Conservation (phyloP, 2,888 invertebrate species). For the Zootermopsis nevadensis region DNA sequence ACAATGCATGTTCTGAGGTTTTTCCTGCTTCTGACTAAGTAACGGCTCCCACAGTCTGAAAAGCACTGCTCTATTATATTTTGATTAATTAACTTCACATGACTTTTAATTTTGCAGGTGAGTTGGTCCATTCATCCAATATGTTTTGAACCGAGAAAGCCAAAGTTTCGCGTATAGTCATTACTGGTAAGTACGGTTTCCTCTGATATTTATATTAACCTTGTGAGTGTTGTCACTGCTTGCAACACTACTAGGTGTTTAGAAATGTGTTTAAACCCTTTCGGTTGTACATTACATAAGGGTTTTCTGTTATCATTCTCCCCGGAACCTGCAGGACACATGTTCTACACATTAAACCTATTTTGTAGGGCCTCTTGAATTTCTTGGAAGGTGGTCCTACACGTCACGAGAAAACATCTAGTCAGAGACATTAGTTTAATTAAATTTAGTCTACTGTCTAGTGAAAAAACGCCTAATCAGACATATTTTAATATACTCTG, state of each 20-base stretch:
- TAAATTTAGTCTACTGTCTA: too few species aligned
- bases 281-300: too few species aligned
- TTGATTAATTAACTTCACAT: not conserved
- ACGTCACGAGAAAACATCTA: too few species aligned
- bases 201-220: not conserved
- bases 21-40: not conserved
- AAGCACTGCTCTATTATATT: not conserved
- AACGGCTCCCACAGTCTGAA: not conserved
- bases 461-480: too few species aligned
- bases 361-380: too few species aligned
- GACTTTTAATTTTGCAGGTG: slow-evolving; percentile 28
- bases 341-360: too few species aligned
- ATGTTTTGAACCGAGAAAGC: slow-evolving; percentile 4
- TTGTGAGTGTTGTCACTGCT: not conserved
- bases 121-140: not conserved
- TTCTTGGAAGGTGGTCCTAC: too few species aligned
- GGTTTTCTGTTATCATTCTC: too few species aligned
- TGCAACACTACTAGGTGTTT: not conserved
- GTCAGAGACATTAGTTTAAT: too few species aligned
- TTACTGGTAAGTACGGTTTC: not conserved
- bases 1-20: not conserved
- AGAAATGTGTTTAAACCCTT: too few species aligned
- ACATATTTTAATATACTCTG: too few species aligned
- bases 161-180: not conserved
- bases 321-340: too few species aligned